Base-by-base conservation (phyloP, 2,797 vertebrate species). In the Choloepus didactylus region DNA sequence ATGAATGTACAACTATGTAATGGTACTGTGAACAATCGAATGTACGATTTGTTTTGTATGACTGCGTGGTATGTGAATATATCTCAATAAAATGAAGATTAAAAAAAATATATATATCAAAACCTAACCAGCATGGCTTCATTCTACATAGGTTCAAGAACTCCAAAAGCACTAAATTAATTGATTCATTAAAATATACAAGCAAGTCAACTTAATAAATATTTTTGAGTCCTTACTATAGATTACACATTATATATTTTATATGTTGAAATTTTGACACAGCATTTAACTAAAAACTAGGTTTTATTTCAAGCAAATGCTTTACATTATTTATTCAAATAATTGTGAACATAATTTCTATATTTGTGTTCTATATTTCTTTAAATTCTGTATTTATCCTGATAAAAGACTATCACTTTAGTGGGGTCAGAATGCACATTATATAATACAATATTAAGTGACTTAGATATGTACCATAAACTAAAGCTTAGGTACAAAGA, bases 151-250 rank as follows among this genome's bases (percentile, higher is more conserved):
- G 51, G 85, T 51, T 86, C 1, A 87, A 80, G 44, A 87, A 88
- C 46, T 90, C n/a, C 89, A 89, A 96, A 92, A 87, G 15, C 31
- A 94, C 41, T 87, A 89, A 96, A 86, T 27, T 59, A 80, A 77
- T 38, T 76, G 51, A n/a, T 82, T 92, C 41, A 89, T 49, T 66
- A 21, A 93, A 73, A 87, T 80, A 64, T 44, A 69, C 80, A 86
- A 64, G 86, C 54, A 91, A 87, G 27, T 62, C 16, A 69, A 88
- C 62, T 64, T 92, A 70, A 83, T 35, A 80, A 85, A 64, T 66
- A 77, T 35, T 89, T 72, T 41, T 95, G 35, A 84, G 56, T 56
- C 54, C 41, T 81, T 81, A 73, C n/a, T n/a, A 69, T 35, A 54
- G 11, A 49, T 25, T 31, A 44, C 38, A 91, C 19, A 73, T 60